phyloP scores from a whole-genome alignment of 2,888 invertebrate species.

The Microctonus aethiopoides region DNA sequence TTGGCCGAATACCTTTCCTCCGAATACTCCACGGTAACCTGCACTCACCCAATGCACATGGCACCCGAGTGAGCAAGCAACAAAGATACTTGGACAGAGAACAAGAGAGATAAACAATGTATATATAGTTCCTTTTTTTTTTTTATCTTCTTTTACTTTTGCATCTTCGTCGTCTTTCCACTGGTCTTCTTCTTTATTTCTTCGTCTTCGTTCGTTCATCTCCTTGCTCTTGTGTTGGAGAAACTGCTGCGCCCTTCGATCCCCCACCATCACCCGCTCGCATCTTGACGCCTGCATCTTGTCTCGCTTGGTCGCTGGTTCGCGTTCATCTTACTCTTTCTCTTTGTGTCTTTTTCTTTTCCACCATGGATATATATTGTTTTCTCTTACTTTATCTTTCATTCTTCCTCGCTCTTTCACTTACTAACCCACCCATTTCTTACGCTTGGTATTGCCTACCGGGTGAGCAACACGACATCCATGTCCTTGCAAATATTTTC shows the following conservation, averaged over 20 bases:
- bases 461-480: slow-evolving; percentile 29
- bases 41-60: slow-evolving; percentile 57
- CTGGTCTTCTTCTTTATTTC: slow-evolving; percentile 25
- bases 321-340: background rate
- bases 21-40: slow-evolving; percentile 45
- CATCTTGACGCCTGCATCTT: slow-evolving; percentile 21
- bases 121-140: slow-evolving; percentile 19
- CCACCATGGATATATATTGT: slow-evolving; percentile 27
- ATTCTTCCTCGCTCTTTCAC: slow-evolving; percentile 39
- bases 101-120: background rate
- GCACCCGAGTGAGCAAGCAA: slow-evolving; percentile 54
- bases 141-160: slow-evolving; percentile 37
- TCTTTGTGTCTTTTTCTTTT: slow-evolving; percentile 13
- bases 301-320: slow-evolving; percentile 28
- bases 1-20: slow-evolving; percentile 58
- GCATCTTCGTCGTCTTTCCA: slow-evolving; percentile 26
- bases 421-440: slow-evolving; percentile 60
- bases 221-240: background rate
- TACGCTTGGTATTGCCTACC: slow-evolving; percentile 50
- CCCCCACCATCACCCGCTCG: slow-evolving; percentile 5
- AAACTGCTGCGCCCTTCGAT: background rate
- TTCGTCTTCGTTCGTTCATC: slow-evolving; percentile 29
- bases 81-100: too few species aligned
- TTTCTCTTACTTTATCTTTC: slow-evolving; percentile 25
- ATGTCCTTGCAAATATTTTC: slow-evolving; percentile 1